A percentile compares a stretch with the other conserved stretches of the same genome.
Evolutionary conservation across 2,113 vertebrate genomes (phyloP).

Genomic region (Nibea coibor): DNA sequence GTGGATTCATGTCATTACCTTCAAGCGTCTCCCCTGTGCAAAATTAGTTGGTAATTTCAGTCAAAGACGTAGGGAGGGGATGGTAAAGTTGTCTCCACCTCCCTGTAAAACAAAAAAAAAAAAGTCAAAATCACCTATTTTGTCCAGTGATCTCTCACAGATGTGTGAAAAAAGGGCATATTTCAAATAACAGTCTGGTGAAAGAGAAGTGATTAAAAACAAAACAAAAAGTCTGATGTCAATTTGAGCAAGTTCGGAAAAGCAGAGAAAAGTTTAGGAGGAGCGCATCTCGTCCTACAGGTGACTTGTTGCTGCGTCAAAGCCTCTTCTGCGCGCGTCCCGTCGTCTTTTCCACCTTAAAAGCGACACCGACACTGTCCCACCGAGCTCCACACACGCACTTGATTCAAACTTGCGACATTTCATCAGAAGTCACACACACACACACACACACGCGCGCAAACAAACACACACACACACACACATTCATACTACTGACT

Average conservation of each 20-base stretch:
- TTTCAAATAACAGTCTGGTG: conserved; percentile 20
- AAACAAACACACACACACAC: too few species aligned
- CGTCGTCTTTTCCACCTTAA: conserved; percentile 86
- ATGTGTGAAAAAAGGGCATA: conserved; percentile 1
- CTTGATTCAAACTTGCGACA: conserved; percentile 25
- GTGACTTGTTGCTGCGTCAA: conserved; percentile 64
- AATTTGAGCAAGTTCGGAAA: conserved; percentile 77
- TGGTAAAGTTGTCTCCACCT: conserved; percentile 66
- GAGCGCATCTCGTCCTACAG: conserved; percentile 67
- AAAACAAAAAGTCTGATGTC: conserved; percentile 41
- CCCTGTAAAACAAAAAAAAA: conserved; percentile 65
- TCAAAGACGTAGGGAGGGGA: conserved; percentile 57
- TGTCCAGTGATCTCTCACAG: conserved; percentile 13
- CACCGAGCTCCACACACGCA: neutral
- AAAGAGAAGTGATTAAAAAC: neutral
- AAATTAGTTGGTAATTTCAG: conserved; percentile 54
- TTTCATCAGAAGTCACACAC: conserved; percentile 31
- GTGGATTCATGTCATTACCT: conserved; percentile 68
- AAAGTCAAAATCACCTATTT: conserved; percentile 39
- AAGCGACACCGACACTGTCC: conserved; percentile 61
- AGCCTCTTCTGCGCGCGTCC: conserved; percentile 74
- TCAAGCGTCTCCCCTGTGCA: conserved; percentile 70
- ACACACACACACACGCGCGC: too few species aligned
- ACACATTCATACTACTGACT: conserved; percentile 6
- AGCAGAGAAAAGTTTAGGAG: conserved; percentile 79